Evolutionary conservation across 2,113 vertebrate genomes (phyloP), one percentile per base, ranked within the genome.

Genomic region (Nibea coibor): DNA sequence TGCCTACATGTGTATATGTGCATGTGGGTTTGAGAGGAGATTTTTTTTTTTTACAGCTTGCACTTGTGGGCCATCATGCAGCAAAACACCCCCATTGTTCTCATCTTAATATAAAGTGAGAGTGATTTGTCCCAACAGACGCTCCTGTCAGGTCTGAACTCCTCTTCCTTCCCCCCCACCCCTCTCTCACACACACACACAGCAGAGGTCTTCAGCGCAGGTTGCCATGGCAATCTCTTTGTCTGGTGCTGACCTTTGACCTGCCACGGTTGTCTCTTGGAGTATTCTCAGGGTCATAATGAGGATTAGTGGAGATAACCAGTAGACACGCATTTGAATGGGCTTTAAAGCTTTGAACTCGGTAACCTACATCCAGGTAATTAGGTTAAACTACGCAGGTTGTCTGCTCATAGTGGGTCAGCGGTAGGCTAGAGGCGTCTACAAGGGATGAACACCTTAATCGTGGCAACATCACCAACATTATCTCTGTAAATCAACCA

Each of bases 301-400:
- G 63, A 90, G 90, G 91, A 91, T 94, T 89, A 92, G 87, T 69
- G 54, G 75, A 89, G 90, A 93, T 93, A 93, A 92, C 85, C 80
- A 64, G 53, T 22, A 63, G 72, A 87, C 76, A 68, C 5, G 19
- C 63, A 68, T 70, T 53, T 65, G 72, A 51, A 35, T 42, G 66
- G 87, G 65, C 35, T 87, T 89, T 90, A 90, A 78, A 72, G 70
- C 73, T 89, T 57, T 85, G 51, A 87, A 90, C 88, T 86, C 76
- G 0, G 5, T 87, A 92, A 92, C 91, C 87, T 89, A 82, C 81
- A 87, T 92, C 57, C 81, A 85, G 87, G 87, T 93, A 87, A 90
- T 90, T 83, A 83, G 89, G 87, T 81, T 88, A 89, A 88, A 84
- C 77, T 75, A 35, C 15, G 24, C 75, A 78, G 74, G 64, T 45